A percentile compares a stretch with the other conserved stretches of the same genome.
These are phyloP conservation scores for Drosophila albomicans DNA, from an alignment of 1,140 invertebrate species.

Conservation along the genomic window DNA sequence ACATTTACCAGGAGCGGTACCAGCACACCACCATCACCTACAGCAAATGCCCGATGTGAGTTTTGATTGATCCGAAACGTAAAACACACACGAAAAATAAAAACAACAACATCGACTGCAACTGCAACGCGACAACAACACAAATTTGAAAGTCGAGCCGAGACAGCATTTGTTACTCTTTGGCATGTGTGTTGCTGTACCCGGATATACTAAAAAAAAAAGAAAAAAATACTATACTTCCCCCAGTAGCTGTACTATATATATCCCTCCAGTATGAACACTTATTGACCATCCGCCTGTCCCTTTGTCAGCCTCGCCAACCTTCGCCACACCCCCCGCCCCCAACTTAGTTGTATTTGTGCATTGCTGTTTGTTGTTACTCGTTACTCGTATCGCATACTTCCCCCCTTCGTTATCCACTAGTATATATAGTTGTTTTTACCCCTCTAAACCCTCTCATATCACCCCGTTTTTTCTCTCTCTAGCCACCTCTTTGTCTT, in stretches of 20 bases:
- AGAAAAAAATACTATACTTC: neutral
- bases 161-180: slow-evolving; percentile 47
- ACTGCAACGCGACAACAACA: slow-evolving; percentile 31
- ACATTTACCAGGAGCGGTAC: slow-evolving; percentile 91
- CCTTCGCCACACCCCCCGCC: slow-evolving; percentile 17
- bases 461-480: slow-evolving; percentile 1
- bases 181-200: slow-evolving; percentile 52
- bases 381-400: slow-evolving; percentile 42
- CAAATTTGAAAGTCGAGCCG: slow-evolving; percentile 25
- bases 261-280: slow-evolving; percentile 18
- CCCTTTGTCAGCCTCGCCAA: neutral
- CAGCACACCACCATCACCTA: slow-evolving; percentile 91
- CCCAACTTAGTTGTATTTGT: slow-evolving; percentile 48
- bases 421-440: slow-evolving; percentile 14
- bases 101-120: slow-evolving; percentile 29
- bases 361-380: slow-evolving; percentile 61
- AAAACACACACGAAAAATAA: slow-evolving; percentile 43
- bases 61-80: slow-evolving; percentile 71
- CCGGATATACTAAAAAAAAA: slow-evolving; percentile 1
- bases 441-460: slow-evolving; percentile 4
- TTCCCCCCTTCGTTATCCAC: neutral
- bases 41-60: slow-evolving; percentile 85
- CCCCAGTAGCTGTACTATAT: slow-evolving; percentile 20
- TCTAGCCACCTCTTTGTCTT: slow-evolving; percentile 11
- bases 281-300: slow-evolving; percentile 1